Evolutionary conservation across 1,140 invertebrate genomes (phyloP), one percentile per base, ranked within the genome.

Genomic region (Zaprionus capensis): DNA sequence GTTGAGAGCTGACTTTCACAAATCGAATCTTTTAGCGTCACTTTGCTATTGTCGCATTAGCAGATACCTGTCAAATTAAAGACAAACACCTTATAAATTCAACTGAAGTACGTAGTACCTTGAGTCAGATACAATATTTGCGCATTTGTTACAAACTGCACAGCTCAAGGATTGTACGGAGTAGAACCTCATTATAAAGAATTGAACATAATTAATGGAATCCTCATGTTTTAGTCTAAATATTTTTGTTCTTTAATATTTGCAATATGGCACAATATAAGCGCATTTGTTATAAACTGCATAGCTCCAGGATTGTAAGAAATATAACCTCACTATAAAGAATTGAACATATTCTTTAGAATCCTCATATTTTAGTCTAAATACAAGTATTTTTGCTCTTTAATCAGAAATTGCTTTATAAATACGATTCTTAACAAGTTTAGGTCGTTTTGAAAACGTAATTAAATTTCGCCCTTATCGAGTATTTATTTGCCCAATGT

Each of bases 391-490:
- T 17, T 46, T 7, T 1, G 7, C n/a, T 17, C n/a, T 17, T 46
- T 7, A 3, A 46, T 17, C 2, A 17, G n/a, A 17, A 46, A 46
- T n/a, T 9, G 41, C n/a, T 17, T 9, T 9, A 9, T 2, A 17
- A 24, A 41, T 9, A 28, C 7, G 38, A 56, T 38, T 64, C 12
- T 46, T 20, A 14, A 3, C 11, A 6, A 64, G 51, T 65, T 5
- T 41, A 57, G 7, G 15, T 24, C 14, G 5, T 56, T 38, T 31
- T 28, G 12, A 62, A 62, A 46, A 51, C 36, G 49, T 17, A 56
- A 65, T 65, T 41, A 41, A 31, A 44, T 67, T 57, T 56, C 55
- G 15, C 44, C 31, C 57, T 58, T 46, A 67, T 67, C 9, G 38
- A 31, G 44, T 58, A 67, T 67, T 67, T 67, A 49, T 57, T 46